These are phyloP conservation scores for Drosophila mauritiana DNA, from an alignment of 1,140 invertebrate species.

Conservation along the genomic window DNA sequence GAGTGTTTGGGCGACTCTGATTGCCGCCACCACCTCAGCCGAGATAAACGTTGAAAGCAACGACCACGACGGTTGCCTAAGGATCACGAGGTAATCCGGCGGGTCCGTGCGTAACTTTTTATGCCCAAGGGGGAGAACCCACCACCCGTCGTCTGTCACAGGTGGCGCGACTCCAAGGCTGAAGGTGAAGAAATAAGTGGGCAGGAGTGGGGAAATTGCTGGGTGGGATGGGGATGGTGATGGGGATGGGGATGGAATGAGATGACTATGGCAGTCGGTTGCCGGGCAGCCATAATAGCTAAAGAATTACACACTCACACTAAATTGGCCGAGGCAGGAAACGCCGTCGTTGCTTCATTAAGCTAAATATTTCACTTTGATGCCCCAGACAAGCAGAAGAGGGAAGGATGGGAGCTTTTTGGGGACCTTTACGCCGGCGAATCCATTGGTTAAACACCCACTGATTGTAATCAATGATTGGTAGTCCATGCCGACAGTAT, in stretches of 20 bases:
- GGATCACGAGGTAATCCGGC: conserved; percentile 41
- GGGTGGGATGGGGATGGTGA: not conserved
- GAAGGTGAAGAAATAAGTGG: conserved; percentile 27
- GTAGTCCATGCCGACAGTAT: conserved; percentile 23
- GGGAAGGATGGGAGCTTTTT: not conserved
- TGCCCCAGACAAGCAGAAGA: conserved; percentile 18
- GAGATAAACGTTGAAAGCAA: conserved; percentile 71
- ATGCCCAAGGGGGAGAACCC: conserved; percentile 32
- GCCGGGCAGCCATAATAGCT: conserved; percentile 75
- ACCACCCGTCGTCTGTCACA: conserved; percentile 53
- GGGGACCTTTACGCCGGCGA: not conserved
- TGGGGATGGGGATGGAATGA: conserved; percentile 1
- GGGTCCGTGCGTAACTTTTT: conserved; percentile 77
- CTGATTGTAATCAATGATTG: conserved; percentile 46
- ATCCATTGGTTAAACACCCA: conserved; percentile 22
- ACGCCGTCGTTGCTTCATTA: conserved; percentile 84
- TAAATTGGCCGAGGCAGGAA: conserved; percentile 84
- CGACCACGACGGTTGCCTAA: conserved; percentile 25
- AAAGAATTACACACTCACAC: conserved; percentile 84
- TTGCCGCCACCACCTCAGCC: conserved; percentile 34
- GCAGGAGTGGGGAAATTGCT: not conserved
- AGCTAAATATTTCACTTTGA: conserved; percentile 80
- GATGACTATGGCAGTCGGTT: conserved; percentile 19
- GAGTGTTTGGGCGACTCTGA: conserved; percentile 32
- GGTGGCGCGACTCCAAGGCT: conserved; percentile 58